A percentile compares a stretch with the other conserved stretches of the same genome.
phyloP scores from a whole-genome alignment of 2,797 vertebrate genomes.

The Oreortyx pictus region DNA sequence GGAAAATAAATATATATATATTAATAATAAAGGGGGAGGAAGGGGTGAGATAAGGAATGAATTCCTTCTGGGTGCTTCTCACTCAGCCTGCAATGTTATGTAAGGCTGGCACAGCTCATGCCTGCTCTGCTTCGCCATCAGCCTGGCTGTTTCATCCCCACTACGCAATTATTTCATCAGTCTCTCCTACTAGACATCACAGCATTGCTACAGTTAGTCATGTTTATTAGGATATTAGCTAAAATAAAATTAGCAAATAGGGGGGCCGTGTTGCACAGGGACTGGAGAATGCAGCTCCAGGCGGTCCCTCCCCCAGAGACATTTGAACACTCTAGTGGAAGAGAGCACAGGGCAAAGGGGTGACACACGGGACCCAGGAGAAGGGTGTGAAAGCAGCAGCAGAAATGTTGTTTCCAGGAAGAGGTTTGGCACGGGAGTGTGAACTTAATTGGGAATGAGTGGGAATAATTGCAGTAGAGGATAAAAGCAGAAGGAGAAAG shows the following conservation, averaged over 20 bases:
- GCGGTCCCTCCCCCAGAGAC: neutral
- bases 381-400: neutral
- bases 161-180: constrained; percentile 65
- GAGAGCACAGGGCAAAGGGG: neutral
- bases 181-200: constrained; percentile 60
- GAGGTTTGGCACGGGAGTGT: neutral
- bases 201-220: constrained; percentile 28
- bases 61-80: constrained; percentile 60
- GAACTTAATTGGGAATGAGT: neutral
- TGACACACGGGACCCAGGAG: neutral
- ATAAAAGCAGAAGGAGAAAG: constrained; percentile 15
- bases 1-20: neutral
- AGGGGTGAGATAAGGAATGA: constrained; percentile 37
- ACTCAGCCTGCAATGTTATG: constrained; percentile 63
- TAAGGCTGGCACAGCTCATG: constrained; percentile 66
- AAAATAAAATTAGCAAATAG: neutral
- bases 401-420: neutral
- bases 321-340: neutral
- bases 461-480: neutral
- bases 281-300: neutral
- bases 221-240: constrained; percentile 10
- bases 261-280: neutral
- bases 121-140: constrained; percentile 50
- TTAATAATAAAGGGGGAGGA: neutral
- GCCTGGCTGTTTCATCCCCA: constrained; percentile 24